Base-by-base conservation (phyloP, 2,888 invertebrate species). In the Eilema caniola region DNA sequence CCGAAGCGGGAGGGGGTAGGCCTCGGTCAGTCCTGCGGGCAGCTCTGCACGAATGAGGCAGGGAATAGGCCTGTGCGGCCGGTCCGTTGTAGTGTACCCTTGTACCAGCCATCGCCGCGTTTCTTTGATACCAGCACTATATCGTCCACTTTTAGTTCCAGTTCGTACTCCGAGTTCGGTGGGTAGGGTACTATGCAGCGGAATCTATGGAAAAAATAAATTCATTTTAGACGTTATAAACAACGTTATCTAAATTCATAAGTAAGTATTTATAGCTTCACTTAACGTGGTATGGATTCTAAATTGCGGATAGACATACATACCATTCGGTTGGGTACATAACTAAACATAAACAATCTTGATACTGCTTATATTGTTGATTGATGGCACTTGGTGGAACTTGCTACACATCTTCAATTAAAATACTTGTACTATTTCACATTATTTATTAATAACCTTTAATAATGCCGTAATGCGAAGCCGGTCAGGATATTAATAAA, bases 81-180 rank as follows among this genome's bases (percentile, higher is more conserved):
- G 1, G 98, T 98, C 70, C 98, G 96, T 81, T 98, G 97, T 81
- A 98, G 96, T 0, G 98, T 98, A 25, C 99, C 99, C 89, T 98
- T 98, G 93, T 98, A 99, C 99, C 99, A 99, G 64, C 99, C 99
- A 88, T 99, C 99, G 67, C 98, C 98, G 67, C 98, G 96, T 88
- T 99, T 99, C 86, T 98, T 98, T 85, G 98, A 98, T 25, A 99
- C 99, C 83, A 98, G 97, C 79, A 99, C 98, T 70, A 99, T 97
- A 87, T 99, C 99, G 74, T 98, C 98, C 59, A 98, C 97, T 81
- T 98, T 97, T 62, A 99, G 93, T 88, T 98, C 99, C 81, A 99
- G 91, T 91, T 99, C 99, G 88, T 98, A 98, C 81, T 98, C 98
- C 75, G 98, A 98, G 91, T 99, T 99, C 0, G 99, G 98, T 16